phyloP scores from a whole-genome alignment of 2,113 vertebrate species.

The Xenopus tropicalis region DNA sequence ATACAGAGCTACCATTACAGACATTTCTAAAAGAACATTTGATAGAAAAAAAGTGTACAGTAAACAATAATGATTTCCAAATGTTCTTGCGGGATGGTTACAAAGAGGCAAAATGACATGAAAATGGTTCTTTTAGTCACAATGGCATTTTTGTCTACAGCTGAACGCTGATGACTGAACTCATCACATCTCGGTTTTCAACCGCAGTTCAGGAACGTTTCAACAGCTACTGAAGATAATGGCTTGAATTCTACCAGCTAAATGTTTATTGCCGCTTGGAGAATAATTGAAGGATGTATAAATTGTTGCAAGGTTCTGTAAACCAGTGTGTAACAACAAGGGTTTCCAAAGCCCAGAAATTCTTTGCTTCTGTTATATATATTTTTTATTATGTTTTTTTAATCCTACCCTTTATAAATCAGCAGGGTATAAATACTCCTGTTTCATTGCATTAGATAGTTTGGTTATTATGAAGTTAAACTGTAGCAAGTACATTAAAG shows the following conservation, averaged over 20 bases:
- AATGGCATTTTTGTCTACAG: slow-evolving; percentile 14
- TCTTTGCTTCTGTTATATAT: no score
- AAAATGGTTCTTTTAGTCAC: slow-evolving; percentile 27
- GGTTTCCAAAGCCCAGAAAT: no score
- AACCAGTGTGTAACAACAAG: background rate
- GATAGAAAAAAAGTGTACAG: slow-evolving; percentile 1
- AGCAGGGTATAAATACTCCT: no score
- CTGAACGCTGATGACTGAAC: background rate
- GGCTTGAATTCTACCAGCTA: background rate
- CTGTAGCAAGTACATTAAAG: no score
- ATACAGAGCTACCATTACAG: background rate
- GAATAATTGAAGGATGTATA: slow-evolving; percentile 8
- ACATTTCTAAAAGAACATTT: slow-evolving; percentile 11
- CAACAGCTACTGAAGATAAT: slow-evolving; percentile 12
- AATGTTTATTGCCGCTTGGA: slow-evolving; percentile 19
- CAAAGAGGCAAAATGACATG: slow-evolving; percentile 6
- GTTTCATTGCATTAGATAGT: no score
- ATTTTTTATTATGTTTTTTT: no score
- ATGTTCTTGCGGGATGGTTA: slow-evolving; percentile 4
- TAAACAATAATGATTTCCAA: slow-evolving; percentile 17
- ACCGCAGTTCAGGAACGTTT: background rate
- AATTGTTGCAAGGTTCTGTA: background rate
- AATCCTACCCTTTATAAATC: no score
- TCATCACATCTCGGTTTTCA: slow-evolving; percentile 10
- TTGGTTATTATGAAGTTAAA: no score